Conservation (phyloP, 2,888 invertebrate genomes). For the Drosophila crucigera region DNA sequence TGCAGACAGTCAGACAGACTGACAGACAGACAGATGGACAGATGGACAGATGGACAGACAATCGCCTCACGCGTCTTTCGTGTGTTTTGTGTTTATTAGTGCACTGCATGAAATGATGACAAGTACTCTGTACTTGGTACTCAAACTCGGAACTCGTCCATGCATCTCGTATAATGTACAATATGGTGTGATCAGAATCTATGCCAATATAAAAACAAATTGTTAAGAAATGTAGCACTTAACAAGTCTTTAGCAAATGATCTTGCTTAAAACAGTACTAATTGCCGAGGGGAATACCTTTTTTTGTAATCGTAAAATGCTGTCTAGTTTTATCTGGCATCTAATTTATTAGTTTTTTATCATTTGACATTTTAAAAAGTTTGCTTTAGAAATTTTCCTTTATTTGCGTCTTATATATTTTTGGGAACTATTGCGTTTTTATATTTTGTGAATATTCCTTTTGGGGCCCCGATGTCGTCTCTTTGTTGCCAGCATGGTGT, state of each 20-base stretch:
- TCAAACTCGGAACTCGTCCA: background rate
- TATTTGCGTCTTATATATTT: background rate
- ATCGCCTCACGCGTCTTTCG: conserved; percentile 41
- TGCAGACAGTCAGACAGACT: conserved; percentile 27
- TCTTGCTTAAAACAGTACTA: background rate
- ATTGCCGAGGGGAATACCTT: background rate
- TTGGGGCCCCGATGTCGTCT: background rate
- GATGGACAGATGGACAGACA: conserved; percentile 11
- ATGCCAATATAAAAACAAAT: background rate
- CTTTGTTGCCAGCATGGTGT: conserved; percentile 42
- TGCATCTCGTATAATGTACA: background rate
- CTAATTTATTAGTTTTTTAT: background rate
- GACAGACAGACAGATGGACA: conserved; percentile 5
- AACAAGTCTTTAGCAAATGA: background rate
- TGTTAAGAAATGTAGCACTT: background rate
- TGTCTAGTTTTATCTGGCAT: background rate
- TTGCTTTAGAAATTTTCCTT: background rate
- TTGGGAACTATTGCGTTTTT: background rate
- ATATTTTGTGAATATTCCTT: background rate
- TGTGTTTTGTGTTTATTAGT: conserved; percentile 45
- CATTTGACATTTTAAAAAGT: background rate
- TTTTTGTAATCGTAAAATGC: background rate
- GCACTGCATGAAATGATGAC: conserved; percentile 27
- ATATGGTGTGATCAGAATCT: background rate
- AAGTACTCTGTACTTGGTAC: conserved; percentile 7